These are phyloP conservation scores for Tragopan temminckii DNA, from an alignment of 2,797 vertebrate species.

Conservation along the genomic window DNA sequence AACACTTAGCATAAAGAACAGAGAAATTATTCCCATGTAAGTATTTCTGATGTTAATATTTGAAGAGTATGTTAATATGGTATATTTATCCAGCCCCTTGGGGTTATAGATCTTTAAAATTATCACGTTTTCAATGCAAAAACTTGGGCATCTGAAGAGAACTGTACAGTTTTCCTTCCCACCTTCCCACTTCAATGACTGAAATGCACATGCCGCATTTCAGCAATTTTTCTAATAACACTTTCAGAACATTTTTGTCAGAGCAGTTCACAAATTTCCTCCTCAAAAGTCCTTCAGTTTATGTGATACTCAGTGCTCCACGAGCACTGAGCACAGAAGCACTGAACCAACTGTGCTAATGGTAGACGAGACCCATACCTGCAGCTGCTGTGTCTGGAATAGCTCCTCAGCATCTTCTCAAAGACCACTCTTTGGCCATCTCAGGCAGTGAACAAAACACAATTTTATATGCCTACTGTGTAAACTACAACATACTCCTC, in stretches of 20 bases:
- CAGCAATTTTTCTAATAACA: background rate
- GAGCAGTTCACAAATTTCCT: background rate
- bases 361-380: accelerated
- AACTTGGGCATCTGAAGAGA: slow-evolving; percentile 20
- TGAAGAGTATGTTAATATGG: background rate
- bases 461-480: background rate
- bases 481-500: background rate
- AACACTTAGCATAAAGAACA: background rate
- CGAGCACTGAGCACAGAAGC: accelerated
- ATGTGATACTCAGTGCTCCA: background rate
- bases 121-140: background rate
- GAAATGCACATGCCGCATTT: background rate
- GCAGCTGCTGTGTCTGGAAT: background rate
- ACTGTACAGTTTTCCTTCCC: background rate
- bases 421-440: background rate
- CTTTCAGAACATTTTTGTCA: background rate
- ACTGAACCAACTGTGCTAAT: background rate
- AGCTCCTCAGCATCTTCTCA: background rate
- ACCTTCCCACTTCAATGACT: background rate
- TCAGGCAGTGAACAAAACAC: background rate
- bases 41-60: slow-evolving; percentile 2
- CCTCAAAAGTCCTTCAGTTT: accelerated
- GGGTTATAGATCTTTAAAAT: slow-evolving; percentile 3
- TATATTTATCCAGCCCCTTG: background rate
- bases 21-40: background rate